Evolutionary conservation across 1,140 invertebrate species (phyloP).

Genomic region (Heliconius eleuchia): DNA sequence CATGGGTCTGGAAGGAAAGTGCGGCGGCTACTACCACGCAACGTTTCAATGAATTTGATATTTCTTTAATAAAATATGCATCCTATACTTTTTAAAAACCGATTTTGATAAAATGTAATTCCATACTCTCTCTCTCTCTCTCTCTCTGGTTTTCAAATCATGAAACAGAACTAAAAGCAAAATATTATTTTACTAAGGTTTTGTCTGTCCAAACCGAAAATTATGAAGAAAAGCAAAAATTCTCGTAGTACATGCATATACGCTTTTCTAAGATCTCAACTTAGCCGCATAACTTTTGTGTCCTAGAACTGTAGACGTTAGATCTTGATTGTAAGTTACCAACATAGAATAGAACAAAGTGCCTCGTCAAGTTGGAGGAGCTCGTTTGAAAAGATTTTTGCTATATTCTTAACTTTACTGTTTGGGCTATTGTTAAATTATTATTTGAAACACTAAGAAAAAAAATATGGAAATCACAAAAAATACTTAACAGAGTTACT

Average conservation of each 20-base stretch:
- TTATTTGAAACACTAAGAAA: too few relatives aligned
- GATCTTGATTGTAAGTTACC: conserved; percentile 23
- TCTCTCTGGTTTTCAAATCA: too few relatives aligned
- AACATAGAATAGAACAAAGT: conserved; percentile 16
- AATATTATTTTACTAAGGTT: background rate
- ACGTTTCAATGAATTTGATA: too few relatives aligned
- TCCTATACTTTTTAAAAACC: too few relatives aligned
- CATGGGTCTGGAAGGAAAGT: too few relatives aligned
- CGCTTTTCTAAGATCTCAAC: conserved; percentile 21
- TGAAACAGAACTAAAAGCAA: background rate
- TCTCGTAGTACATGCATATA: background rate
- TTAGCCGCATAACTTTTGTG: conserved; percentile 18
- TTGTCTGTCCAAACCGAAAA: background rate
- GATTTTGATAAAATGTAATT: too few relatives aligned
- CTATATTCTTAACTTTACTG: background rate
- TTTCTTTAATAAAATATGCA: too few relatives aligned
- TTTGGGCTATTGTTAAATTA: too few relatives aligned
- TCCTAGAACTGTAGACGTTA: conserved; percentile 18
- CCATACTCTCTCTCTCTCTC: too few relatives aligned
- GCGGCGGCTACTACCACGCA: too few relatives aligned
- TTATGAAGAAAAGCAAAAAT: background rate
- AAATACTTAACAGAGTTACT: too few relatives aligned
- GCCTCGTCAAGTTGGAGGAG: background rate
- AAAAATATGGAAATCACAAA: too few relatives aligned
- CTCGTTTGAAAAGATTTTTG: background rate